Percentiles rank a stretch among this genome's conserved stretches.
phyloP scores from a whole-genome alignment of 2,113 vertebrate species.

The Pelobates fuscus region DNA sequence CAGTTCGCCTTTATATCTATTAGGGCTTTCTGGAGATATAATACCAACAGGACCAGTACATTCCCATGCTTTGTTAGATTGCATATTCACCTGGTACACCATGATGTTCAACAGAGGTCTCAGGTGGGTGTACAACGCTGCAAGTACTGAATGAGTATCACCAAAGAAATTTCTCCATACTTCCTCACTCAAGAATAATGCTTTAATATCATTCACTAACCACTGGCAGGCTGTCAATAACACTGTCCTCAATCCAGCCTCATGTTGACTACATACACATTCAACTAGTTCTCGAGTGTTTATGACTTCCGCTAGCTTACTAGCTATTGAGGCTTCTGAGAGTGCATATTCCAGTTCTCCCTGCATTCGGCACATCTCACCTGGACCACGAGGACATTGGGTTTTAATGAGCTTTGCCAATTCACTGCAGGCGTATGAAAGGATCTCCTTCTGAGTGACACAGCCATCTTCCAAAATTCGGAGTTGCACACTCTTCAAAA shows the following conservation, averaged over 20 bases:
- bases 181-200: constrained; percentile 34
- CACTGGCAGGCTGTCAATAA: constrained; percentile 37
- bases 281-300: constrained; percentile 41
- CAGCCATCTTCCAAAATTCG: constrained; percentile 28
- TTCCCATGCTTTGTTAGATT: background rate
- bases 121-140: constrained; percentile 22
- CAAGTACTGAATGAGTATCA: constrained; percentile 10
- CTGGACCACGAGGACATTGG: constrained; percentile 34
- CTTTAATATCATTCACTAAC: constrained; percentile 36
- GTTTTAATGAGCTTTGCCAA: constrained; percentile 36
- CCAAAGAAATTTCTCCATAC: constrained; percentile 30
- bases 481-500: constrained; percentile 15
- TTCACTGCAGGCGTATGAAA: constrained; percentile 27
- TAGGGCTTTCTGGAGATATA: background rate
- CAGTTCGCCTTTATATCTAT: background rate
- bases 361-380: constrained; percentile 11
- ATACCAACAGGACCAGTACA: background rate
- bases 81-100: constrained; percentile 18
- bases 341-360: constrained; percentile 2
- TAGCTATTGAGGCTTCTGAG: constrained; percentile 20
- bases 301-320: constrained; percentile 23
- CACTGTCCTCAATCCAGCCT: constrained; percentile 15
- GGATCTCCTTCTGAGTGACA: constrained; percentile 36
- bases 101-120: constrained; percentile 23
- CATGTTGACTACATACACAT: constrained; percentile 36